Evolutionary conservation across 2,888 invertebrate genomes (phyloP).

Genomic region (Caenorhabditis sp.): DNA sequence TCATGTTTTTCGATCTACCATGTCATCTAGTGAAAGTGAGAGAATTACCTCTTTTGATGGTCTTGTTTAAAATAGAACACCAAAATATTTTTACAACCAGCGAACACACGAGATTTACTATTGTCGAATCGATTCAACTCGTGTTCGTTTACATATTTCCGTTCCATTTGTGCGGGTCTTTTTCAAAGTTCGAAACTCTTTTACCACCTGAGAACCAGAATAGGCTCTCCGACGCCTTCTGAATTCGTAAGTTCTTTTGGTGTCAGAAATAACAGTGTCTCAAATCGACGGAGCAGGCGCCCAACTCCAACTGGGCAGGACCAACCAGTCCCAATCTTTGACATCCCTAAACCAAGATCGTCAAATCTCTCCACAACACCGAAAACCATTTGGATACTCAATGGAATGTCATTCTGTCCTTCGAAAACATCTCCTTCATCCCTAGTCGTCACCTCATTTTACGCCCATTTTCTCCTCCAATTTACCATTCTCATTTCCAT

Average conservation of each 20-base stretch:
- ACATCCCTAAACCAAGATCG: not conserved
- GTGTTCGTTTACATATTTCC: not conserved
- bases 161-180: too few relatives aligned
- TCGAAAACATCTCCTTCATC: slow-evolving; percentile 8
- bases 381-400: not conserved
- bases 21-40: slow-evolving; percentile 29
- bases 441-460: slow-evolving; percentile 40
- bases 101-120: slow-evolving; percentile 21
- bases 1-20: slow-evolving; percentile 23
- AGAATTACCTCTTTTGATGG: slow-evolving; percentile 29
- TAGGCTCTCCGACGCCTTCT: too few relatives aligned
- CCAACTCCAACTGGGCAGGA: too few relatives aligned
- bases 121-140: not conserved
- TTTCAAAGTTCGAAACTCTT: too few relatives aligned
- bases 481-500: slow-evolving; percentile 12
- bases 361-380: not conserved
- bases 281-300: too few relatives aligned
- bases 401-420: slow-evolving; percentile 1
- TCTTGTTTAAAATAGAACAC: slow-evolving; percentile 27
- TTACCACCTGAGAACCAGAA: too few relatives aligned
- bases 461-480: slow-evolving; percentile 6
- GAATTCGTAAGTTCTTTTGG: too few relatives aligned
- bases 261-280: too few relatives aligned
- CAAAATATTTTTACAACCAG: not conserved
- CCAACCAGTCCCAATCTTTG: too few relatives aligned